phyloP scores from a whole-genome alignment of 2,888 invertebrate species.

The Clusia tigrina region DNA sequence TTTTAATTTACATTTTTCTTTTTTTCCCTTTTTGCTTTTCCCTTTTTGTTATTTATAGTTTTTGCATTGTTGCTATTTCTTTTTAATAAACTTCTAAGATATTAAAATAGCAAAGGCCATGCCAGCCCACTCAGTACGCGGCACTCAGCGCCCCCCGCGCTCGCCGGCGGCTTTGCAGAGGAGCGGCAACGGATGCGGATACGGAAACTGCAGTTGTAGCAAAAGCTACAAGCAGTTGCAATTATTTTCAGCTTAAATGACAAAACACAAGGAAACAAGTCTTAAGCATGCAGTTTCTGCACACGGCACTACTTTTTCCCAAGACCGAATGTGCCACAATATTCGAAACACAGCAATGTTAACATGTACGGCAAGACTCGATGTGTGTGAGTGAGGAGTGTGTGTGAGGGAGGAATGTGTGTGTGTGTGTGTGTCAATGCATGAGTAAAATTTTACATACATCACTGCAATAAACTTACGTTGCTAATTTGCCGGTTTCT shows the following conservation, averaged over 20 bases:
- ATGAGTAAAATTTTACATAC: no score
- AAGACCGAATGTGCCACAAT: not conserved
- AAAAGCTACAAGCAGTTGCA: constrained; percentile 57
- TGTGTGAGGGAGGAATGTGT: not conserved
- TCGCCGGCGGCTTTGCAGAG: constrained; percentile 12
- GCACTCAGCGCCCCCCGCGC: not conserved
- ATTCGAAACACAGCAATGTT: not conserved
- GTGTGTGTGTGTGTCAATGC: constrained; percentile 6
- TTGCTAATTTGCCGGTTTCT: constrained; percentile 48
- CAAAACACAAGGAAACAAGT: constrained; percentile 60
- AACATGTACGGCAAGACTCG: not conserved
- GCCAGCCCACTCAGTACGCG: constrained; percentile 34
- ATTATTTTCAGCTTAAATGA: constrained; percentile 63
- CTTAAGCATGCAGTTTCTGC: no score
- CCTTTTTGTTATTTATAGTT: constrained; percentile 10
- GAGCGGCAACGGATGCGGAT: constrained; percentile 50
- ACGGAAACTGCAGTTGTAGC: constrained; percentile 47
- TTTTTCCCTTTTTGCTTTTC: constrained; percentile 11
- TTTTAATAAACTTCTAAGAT: constrained; percentile 40
- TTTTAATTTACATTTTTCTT: no score
- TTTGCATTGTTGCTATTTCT: constrained; percentile 17
- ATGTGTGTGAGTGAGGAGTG: not conserved
- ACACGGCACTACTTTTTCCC: no score
- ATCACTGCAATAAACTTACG: constrained; percentile 28
- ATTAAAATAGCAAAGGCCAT: constrained; percentile 37